Evolutionary conservation across 2,113 vertebrate species (phyloP), one percentile per base, ranked within the genome.

Genomic region (Phaetusa simplex): DNA sequence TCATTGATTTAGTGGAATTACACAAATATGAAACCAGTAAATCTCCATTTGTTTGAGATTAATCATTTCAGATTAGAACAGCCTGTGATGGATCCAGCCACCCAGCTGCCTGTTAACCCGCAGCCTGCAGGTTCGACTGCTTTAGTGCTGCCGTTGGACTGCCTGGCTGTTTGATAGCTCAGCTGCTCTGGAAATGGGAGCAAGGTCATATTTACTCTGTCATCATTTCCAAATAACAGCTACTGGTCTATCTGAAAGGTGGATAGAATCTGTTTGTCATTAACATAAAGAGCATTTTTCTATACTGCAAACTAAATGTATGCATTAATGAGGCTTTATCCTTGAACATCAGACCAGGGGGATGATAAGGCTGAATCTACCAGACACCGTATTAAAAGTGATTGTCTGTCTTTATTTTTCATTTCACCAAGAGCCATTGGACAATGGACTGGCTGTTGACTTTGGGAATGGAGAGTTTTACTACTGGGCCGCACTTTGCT

Each of bases 121-220:
- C 52, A 66, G n/a, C 26, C 38, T 5, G 32, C 47, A 19, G 0
- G 0, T 34, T 22, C 0, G 4, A 4, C 11, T 66, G 47, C 45
- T 18, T 3, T 6, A 42, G 42, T 40, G 13, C 26, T n/a, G n/a
- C 61, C 14, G 4, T 26, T 30, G 5, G 11, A 18, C 27, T 26
- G 22, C 6, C 58, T 45, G 32, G 18, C 70, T 3, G 6, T 18
- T 12, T 24, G 42, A 50, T 11, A 34, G 47, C 62, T 59, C 61
- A 56, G 49, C 65, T 69, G 4, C 5, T 24, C 76, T 72, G 79
- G n/a, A 72, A 94, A 47, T 12, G 12, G 18, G 27, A 74, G 38
- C 2, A 43, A 62, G 78, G 11, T 29, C 5, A 12, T 56, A 22
- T 42, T 73, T 58, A 19, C 78, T 74, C 4, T 5, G 34, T 17